Base-by-base conservation (phyloP, 2,888 invertebrate genomes). In the Drosophila rellima region DNA sequence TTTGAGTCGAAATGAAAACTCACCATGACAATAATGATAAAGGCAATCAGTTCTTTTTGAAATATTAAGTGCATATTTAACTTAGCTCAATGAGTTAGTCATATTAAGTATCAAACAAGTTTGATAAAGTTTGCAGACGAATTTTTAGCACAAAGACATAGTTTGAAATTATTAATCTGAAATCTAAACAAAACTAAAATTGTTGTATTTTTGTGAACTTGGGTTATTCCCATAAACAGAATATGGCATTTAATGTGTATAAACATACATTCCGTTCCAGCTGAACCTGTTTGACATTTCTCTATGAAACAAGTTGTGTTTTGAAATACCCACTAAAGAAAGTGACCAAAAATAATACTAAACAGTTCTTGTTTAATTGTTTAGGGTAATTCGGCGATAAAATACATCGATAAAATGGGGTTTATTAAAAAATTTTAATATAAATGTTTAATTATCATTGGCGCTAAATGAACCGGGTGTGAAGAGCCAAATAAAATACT, bases 201-300 rank as follows among this genome's bases (percentile, higher is more conserved):
- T 31, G n/a, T 35, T 42, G 20, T 17, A n/a, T 18, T 20, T 18
- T 50, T 67, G 57, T 67, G 7, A 26, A 64, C 44, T 50, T 35
- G 55, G 64, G 64, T 52, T 65, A 64, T 67, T 55, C 51, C 66
- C 44, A 60, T 48, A 48, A 63, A 60, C 26, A 39, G 59, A 59
- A 62, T 69, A 65, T 75, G 20, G 15, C 50, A 63, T 76, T 75
- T 66, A 72, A 69, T 71, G 55, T 56, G 13, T 29, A 51, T 54
- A 55, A 37, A 54, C 47, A 70, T 59, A 44, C 29, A 54, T 67
- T 45, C 39, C 39, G 10, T 10, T 18, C 23, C 10, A 33, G 29
- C 40, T 62, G 11, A 54, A 62, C 63, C 57, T 57, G 62, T 54
- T 67, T 55, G 23, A 13, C 20, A 39, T 48, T 52, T 39, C 23